Conservation (phyloP, 2,888 invertebrate genomes). For the Iselma pallidipennis region DNA sequence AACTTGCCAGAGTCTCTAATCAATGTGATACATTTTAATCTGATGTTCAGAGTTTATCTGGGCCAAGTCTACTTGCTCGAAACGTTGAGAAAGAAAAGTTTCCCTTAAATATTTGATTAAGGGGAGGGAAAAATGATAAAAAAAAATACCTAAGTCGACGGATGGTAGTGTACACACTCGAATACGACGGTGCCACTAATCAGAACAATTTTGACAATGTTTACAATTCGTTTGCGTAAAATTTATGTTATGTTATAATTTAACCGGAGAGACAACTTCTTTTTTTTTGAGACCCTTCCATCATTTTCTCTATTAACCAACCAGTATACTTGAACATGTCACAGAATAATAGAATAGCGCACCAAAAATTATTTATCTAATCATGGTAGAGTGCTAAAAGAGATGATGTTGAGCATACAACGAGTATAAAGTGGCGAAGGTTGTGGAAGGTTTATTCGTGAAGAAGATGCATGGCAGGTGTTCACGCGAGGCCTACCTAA, state of each 20-base stretch:
- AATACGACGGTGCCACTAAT: conserved; percentile 23
- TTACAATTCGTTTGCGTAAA: conserved; percentile 19
- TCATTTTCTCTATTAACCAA: conserved; percentile 4
- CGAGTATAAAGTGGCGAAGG: conserved; percentile 7
- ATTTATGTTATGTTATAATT: conserved; percentile 23
- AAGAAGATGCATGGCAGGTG: conserved; percentile 22
- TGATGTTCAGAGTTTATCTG: background rate
- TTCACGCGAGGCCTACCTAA: conserved; percentile 19
- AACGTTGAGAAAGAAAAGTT: background rate
- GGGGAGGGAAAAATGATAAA: background rate
- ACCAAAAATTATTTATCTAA: background rate
- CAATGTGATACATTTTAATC: conserved; percentile 33
- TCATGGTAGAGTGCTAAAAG: too few relatives aligned
- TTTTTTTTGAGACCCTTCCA: too few relatives aligned
- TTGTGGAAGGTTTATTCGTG: conserved; percentile 15
- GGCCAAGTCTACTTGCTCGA: background rate
- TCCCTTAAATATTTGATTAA: background rate
- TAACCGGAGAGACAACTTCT: conserved; percentile 18
- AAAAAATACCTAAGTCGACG: background rate
- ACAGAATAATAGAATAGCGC: conserved; percentile 1
- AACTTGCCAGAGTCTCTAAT: conserved; percentile 23
- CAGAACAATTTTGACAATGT: conserved; percentile 25
- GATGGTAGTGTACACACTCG: background rate
- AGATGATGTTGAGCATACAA: too few relatives aligned
- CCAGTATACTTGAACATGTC: conserved; percentile 18